These are phyloP conservation scores for Diadophis punctatus DNA, from an alignment of 2,113 vertebrate genomes.

Conservation along the genomic window DNA sequence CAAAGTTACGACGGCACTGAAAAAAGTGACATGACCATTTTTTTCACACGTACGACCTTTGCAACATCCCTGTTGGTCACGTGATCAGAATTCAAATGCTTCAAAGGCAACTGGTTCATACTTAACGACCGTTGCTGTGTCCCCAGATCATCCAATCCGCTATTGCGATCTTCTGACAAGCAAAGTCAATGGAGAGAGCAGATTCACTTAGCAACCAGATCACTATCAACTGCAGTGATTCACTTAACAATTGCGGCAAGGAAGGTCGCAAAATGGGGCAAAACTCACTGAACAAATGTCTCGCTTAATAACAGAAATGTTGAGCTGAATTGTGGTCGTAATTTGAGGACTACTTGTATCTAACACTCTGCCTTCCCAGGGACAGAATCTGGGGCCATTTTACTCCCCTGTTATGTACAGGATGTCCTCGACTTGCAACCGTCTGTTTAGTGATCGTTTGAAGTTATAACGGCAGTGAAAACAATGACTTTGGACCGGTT, in stretches of 20 bases:
- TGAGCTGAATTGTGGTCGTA: neutral
- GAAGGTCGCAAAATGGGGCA: neutral
- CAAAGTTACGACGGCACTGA: neutral
- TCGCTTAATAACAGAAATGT: neutral
- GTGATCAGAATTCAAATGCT: neutral
- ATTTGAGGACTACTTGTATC: no score
- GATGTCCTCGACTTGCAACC: no score
- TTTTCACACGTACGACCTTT: neutral
- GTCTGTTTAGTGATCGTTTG: no score
- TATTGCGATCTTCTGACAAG: neutral
- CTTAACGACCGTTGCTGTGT: neutral
- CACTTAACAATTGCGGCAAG: neutral
- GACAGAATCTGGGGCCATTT: no score
- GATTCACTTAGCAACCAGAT: neutral
- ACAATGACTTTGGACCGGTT: no score
- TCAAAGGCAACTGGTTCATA: neutral
- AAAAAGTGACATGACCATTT: neutral
- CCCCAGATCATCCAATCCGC: no score
- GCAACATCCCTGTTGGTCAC: neutral
- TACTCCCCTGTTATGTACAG: neutral
- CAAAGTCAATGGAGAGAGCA: neutral
- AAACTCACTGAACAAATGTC: neutral
- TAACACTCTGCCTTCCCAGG: neutral
- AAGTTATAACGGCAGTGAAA: no score
- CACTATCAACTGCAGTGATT: neutral